Evolutionary conservation across 2,113 vertebrate genomes (phyloP).

Genomic region (Siniperca chuatsi): DNA sequence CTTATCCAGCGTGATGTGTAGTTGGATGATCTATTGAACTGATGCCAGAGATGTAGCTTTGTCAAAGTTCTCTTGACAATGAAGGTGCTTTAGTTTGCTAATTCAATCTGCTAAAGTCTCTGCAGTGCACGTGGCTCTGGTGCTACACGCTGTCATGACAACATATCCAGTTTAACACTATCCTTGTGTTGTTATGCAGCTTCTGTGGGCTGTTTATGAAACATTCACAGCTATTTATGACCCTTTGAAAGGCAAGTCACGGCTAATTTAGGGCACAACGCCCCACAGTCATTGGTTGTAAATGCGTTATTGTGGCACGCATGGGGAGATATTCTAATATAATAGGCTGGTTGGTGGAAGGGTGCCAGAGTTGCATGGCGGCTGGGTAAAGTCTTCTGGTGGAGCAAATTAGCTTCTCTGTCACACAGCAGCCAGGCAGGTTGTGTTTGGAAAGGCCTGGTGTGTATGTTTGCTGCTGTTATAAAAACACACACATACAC

Average conservation of each 20-base stretch:
- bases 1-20: not conserved
- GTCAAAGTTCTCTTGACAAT: not conserved
- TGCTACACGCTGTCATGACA: constrained; percentile 15
- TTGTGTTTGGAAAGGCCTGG: constrained; percentile 29
- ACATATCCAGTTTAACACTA: constrained; percentile 13
- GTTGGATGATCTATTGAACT: not conserved
- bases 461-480: constrained; percentile 6
- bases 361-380: constrained; percentile 52
- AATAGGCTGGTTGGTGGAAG: constrained; percentile 56
- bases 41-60: not conserved
- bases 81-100: not conserved
- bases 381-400: constrained; percentile 47
- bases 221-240: constrained; percentile 67
- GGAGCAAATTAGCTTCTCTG: constrained; percentile 51
- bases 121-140: not conserved
- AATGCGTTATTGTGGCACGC: constrained; percentile 63
- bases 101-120: not conserved
- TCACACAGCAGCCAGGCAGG: constrained; percentile 42
- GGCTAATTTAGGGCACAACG: constrained; percentile 65
- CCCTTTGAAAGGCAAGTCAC: constrained; percentile 68
- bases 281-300: constrained; percentile 58
- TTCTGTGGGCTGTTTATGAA: constrained; percentile 54
- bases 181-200: constrained; percentile 32
- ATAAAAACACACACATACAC: constrained; percentile 7
- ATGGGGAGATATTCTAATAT: constrained; percentile 62